phyloP scores from a whole-genome alignment of 2,888 invertebrate genomes.

The Cerastis leucographa region DNA sequence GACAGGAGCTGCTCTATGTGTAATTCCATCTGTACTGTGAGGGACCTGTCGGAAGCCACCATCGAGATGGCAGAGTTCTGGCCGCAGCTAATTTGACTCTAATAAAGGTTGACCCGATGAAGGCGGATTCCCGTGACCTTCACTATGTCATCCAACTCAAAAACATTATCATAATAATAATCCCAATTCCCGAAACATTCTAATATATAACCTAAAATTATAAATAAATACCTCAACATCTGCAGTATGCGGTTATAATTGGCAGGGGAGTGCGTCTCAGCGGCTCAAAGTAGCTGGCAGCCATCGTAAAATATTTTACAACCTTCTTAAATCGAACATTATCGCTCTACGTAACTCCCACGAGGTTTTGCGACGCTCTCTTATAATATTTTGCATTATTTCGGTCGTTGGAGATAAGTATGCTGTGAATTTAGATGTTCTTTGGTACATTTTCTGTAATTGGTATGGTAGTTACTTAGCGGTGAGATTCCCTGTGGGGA shows the following conservation, averaged over 20 bases:
- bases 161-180: not conserved
- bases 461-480: slow-evolving; percentile 6
- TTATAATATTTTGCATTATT: slow-evolving; percentile 69
- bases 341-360: slow-evolving; percentile 72
- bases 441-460: slow-evolving; percentile 48
- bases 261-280: slow-evolving; percentile 67
- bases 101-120: not conserved
- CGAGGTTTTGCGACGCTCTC: slow-evolving; percentile 47
- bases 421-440: slow-evolving; percentile 42
- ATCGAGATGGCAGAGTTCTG: not conserved
- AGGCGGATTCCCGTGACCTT: not conserved
- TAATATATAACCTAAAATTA: slow-evolving; percentile 19
- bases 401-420: slow-evolving; percentile 67
- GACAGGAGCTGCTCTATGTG: not conserved
- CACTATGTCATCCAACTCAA: not conserved
- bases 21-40: not conserved
- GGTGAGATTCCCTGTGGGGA: slow-evolving; percentile 12
- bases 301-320: slow-evolving; percentile 79
- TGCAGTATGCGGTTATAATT: slow-evolving; percentile 68
- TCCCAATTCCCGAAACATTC: slow-evolving; percentile 19
- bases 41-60: not conserved
- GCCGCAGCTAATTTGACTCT: too few relatives aligned
- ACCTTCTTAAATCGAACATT: slow-evolving; percentile 78
- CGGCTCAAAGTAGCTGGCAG: slow-evolving; percentile 61
- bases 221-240: slow-evolving; percentile 45